phyloP scores from a whole-genome alignment of 2,113 vertebrate species.

The Buteo buteo region DNA sequence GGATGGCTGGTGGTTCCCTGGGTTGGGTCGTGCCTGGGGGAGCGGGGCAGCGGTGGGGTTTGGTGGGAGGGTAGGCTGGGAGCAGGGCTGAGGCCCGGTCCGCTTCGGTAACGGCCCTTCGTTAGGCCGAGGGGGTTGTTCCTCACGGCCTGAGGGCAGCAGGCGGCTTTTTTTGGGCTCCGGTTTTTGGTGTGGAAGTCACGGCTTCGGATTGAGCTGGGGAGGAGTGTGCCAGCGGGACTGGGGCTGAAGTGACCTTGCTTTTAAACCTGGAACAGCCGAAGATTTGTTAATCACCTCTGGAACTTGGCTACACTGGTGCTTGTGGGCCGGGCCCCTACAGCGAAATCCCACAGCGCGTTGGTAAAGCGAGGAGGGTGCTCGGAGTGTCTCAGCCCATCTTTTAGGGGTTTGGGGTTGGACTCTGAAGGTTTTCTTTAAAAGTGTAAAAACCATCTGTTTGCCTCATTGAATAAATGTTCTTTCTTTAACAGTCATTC shows the following conservation, averaged over 20 bases:
- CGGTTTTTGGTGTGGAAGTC: not conserved
- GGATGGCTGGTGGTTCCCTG: fast-evolving
- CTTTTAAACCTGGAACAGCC: fast-evolving
- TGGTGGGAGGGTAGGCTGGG: not conserved
- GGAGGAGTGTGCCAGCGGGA: not conserved
- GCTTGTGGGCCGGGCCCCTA: not conserved
- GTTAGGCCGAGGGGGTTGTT: not conserved
- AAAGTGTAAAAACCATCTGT: fast-evolving
- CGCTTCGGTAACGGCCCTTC: not conserved
- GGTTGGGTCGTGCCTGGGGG: no score
- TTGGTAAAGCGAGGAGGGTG: not conserved
- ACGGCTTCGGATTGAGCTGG: not conserved
- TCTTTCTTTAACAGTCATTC: not conserved
- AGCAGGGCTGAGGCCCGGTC: not conserved
- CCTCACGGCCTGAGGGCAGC: not conserved
- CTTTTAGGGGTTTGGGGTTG: fast-evolving
- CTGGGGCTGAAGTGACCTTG: fast-evolving
- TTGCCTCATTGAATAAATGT: not conserved
- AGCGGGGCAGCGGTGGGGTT: not conserved
- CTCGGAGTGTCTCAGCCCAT: fast-evolving
- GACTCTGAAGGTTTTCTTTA: not conserved
- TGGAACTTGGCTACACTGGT: fast-evolving
- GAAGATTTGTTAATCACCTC: fast-evolving
- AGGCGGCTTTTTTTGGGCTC: no score
- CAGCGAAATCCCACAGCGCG: not conserved